Evolutionary conservation across 37 sponge, comb jelly and placozoan species (phyloP), one percentile per base, ranked within the genome.

Genomic region (Axinella damicornis): DNA sequence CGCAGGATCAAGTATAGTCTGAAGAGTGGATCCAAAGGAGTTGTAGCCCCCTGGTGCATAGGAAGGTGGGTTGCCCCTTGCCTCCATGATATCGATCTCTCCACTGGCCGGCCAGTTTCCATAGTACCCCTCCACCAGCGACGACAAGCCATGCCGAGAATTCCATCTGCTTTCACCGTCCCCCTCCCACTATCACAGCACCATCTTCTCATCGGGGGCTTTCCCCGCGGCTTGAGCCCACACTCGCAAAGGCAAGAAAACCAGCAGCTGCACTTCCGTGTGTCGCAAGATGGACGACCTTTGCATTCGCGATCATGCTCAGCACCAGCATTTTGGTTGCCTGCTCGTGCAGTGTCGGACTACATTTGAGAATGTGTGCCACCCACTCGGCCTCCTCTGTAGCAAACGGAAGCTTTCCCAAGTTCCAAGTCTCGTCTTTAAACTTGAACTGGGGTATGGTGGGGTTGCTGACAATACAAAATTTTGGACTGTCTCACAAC

Each of bases 61-160:
- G 2, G 69, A 64, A 4, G 89, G 81, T 16, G 71, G 24, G 38
- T 92, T 92, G 0, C 93, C 93, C 25, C 93, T 63, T 17, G 93
- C 88, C 73, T 93, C 89, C 89, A 93, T 85, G 4, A 93, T 93
- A 70, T 93, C 93, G 34, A 93, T 93, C 62, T 85, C 90, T 34
- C 93, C 93, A 64, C 93, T 92, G 14, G 86, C 82, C 19, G 93
- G 93, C 93, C 93, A 93, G 14, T 31, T 39, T 13, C 93, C 93
- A 68, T 93, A 93, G n/a, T n/a, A n/a, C n/a, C n/a, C n/a, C n/a
- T n/a, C n/a, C 96, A 41, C 96, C 96, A 6, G 96, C 96, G 17
- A 89, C 59, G 37, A 95, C 93, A 71, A 17, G 90, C 93, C 74
- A 92, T 86, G 0, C 93, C 93, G 17, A 79, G 86, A 33, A 95